Base-by-base conservation (phyloP, 2,888 invertebrate species). In the Luperina testacea region DNA sequence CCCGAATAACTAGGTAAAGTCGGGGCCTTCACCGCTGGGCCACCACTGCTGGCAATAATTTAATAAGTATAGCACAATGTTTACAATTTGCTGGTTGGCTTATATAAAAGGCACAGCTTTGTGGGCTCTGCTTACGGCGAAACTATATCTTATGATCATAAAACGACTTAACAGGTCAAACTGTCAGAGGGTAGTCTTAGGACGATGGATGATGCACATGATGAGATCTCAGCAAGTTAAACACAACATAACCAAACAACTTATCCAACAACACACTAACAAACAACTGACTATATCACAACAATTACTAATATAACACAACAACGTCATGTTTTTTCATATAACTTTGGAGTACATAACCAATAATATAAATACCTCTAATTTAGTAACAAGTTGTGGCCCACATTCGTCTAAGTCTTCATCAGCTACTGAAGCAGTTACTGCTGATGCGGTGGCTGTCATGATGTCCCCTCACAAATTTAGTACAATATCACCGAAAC, bases 331-430 rank as follows among this genome's bases (percentile, higher is more conserved):
- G 11, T n/a, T n/a, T 59, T 59, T 59, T 59, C 57, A 11, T 32
- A 13, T 17, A 51, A n/a, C 20, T n/a, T 53, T 17, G 0, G 8
- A 72, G 27, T 59, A 48, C 2, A 38, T 57, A 81, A 42, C 24
- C 48, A 57, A 51, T 53, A 42, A 17, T 32, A 59, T 48, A 38
- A 15, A 9, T 94, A 98, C 98, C 97, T 98, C 98, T 80, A 98
- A 94, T 94, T 98, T 98, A 24, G 94, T 95, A 57, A 99, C 97
- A 69, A 97, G 97, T 91, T 98, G 97, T 61, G 98, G 98, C 61
- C 98, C 98, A 93, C 97, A 97, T 86, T 98, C 98, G 74, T 98
- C 98, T 20, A 97, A 96, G 70, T 97, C 97, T 89, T 97, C 97
- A 57, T 93, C 94, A 57, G 75, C 79, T 67, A 88, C 91, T 61